Evolutionary conservation across 2,888 invertebrate species (phyloP).

Genomic region (Entomobrya multifasciata): DNA sequence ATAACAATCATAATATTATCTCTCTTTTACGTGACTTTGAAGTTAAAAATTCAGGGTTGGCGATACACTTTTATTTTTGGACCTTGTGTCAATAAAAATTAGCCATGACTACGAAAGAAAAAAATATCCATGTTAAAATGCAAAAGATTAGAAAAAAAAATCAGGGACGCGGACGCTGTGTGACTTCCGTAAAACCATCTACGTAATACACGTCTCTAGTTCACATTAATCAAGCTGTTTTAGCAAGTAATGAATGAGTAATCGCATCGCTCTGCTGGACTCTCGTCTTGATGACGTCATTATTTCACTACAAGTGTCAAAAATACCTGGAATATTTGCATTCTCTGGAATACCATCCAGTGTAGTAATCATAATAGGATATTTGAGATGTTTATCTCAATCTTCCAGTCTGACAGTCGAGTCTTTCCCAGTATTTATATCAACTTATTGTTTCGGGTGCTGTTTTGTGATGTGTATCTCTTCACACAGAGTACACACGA

Average conservation of each 20-base stretch:
- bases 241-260: background rate
- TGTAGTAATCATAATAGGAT: background rate
- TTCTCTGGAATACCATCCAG: background rate
- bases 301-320: background rate
- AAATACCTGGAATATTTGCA: background rate
- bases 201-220: background rate
- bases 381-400: background rate
- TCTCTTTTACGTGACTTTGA: slow-evolving; percentile 42
- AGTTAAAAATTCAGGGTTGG: slow-evolving; percentile 47
- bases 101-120: background rate
- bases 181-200: slow-evolving; percentile 6
- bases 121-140: background rate
- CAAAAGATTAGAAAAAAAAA: background rate
- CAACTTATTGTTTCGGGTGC: too few species aligned
- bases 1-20: background rate
- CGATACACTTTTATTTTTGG: slow-evolving; percentile 33
- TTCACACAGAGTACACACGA: too few species aligned
- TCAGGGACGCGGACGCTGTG: background rate
- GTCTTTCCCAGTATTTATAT: background rate
- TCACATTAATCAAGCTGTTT: background rate
- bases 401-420: background rate
- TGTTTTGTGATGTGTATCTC: too few species aligned
- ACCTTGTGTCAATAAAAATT: slow-evolving; percentile 8
- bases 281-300: background rate
- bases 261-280: background rate